Base-by-base conservation (phyloP, 1,140 invertebrate genomes). In the Pissodes strobi region DNA sequence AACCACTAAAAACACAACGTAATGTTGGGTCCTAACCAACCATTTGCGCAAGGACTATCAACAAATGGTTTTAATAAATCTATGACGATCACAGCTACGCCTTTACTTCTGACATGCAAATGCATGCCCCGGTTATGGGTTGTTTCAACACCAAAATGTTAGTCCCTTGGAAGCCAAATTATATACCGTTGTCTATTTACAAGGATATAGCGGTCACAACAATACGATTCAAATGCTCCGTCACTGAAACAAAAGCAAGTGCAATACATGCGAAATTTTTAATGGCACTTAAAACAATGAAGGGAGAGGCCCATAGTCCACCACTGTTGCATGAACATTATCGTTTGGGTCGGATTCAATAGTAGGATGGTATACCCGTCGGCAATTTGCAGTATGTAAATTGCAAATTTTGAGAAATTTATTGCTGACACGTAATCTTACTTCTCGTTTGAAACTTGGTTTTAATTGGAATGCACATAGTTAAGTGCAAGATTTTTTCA, bases 271-370 rank as follows among this genome's bases (percentile, higher is more conserved):
- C 51, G 45, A 61, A 21, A 51, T 39, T 61, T 61, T 61, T 61
- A 61, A 61, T 61, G 45, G 46, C 46, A 49, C 51, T 61, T 61
- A 4, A 39, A 61, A 61, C 58, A 61, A 61, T 61, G 58, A 61
- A 45, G 58, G 58, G 58, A 61, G 58, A 46, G 51, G 58, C 38
- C 45, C 13, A 61, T 49, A 41, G 49, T 49, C 58, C 58, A 61
- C 58, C 58, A 52, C 58, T 45, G 58, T 51, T 49, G 30, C 46
- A 27, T 17, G 30, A 61, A 61, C 45, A 61, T 51, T 61, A 61
- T 51, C 21, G 22, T 51, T 61, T 25, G 46, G 58, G 46, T 27
- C 8, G 58, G 46, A 51, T 52, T 41, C 2, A 51, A 51, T 41
- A 15, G 46, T 49, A 39, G 53, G 37, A 27, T n/a, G 17, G 19